Base-by-base conservation (phyloP, 2,888 invertebrate genomes). In the Amblyjoppa proteus region DNA sequence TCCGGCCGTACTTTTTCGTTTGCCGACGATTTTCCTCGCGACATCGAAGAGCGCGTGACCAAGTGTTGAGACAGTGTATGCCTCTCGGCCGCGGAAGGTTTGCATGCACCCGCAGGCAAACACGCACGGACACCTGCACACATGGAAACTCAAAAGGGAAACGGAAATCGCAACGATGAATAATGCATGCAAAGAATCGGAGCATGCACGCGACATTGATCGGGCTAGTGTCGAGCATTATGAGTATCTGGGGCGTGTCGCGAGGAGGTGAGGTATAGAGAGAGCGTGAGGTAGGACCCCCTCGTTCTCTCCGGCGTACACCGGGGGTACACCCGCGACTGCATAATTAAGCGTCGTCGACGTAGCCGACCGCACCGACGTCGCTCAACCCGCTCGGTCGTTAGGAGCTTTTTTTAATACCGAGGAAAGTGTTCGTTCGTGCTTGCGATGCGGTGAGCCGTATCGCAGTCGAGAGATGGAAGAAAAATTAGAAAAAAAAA, bases 151-250 rank as follows among this genome's bases (percentile, higher is more conserved):
- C 83, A 85, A 86, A 87, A 85, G 81, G 87, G 74, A 79, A 84
- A 80, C 81, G 82, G 88, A 88, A 89, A 90, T 89, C 87, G 87
- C 87, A 61, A 84, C 74, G 81, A 90, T 90, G 90, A 90, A 90
- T 90, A 86, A 90, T 90, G 88, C 88, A 90, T 90, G 83, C 84
- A 78, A 87, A 82, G 86, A 89, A 88, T 90, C 89, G 87, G 87
- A 88, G 87, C 88, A 85, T 80, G 88, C 87, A 87, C 87, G 88
- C 88, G 87, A 88, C 87, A 87, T 82, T 90, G 90, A 89, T 90
- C 90, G 88, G 87, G 86, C 85, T 88, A 88, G 88, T 90, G 88
- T 88, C 88, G 89, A 86, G 88, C 88, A 88, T 90, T 89, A 88
- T 88, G 87, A 88, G 88, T 86, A 87, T 87, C 84, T 83, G 83